phyloP scores from a whole-genome alignment of 1,140 invertebrate species.

The Drosophila santomea region DNA sequence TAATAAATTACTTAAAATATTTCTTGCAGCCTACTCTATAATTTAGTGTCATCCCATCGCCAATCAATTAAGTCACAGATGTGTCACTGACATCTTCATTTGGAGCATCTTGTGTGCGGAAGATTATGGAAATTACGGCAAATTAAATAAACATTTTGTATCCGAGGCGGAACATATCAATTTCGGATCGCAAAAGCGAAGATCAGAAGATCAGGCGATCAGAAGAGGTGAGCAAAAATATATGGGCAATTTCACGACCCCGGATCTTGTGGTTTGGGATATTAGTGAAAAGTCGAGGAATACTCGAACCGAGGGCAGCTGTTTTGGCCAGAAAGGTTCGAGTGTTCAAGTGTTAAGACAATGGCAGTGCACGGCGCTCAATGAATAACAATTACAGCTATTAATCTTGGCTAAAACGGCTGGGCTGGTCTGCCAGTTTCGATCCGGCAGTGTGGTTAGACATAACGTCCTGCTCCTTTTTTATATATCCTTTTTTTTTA shows the following conservation, averaged over 20 bases:
- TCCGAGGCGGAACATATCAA: constrained; percentile 25
- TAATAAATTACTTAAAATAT: too few relatives aligned
- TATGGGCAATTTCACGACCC: constrained; percentile 29
- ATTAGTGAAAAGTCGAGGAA: constrained; percentile 36
- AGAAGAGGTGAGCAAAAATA: constrained; percentile 30
- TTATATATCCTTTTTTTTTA: constrained; percentile 14
- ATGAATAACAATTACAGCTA: constrained; percentile 83
- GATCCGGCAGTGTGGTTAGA: constrained; percentile 62
- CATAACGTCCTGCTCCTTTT: constrained; percentile 24
- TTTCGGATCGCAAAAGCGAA: constrained; percentile 13
- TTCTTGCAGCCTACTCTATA: too few relatives aligned
- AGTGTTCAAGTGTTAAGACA: constrained; percentile 81
- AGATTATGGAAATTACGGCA: constrained; percentile 52
- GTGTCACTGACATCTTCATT: constrained; percentile 51
- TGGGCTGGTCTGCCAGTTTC: constrained; percentile 35
- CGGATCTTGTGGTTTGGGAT: constrained; percentile 63
- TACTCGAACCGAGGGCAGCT: constrained; percentile 44
- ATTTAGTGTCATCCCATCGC: too few relatives aligned
- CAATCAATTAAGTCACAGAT: constrained; percentile 13
- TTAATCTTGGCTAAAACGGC: constrained; percentile 74
- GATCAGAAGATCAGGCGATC: not conserved
- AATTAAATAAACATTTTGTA: constrained; percentile 59
- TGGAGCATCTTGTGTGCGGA: constrained; percentile 16
- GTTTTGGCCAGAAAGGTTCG: constrained; percentile 30
- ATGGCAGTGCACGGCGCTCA: constrained; percentile 78